Evolutionary conservation across 35 echinoderm and acorn worm genomes (phyloP), one percentile per base, ranked within the genome.

Genomic region (Ptychodera flava): DNA sequence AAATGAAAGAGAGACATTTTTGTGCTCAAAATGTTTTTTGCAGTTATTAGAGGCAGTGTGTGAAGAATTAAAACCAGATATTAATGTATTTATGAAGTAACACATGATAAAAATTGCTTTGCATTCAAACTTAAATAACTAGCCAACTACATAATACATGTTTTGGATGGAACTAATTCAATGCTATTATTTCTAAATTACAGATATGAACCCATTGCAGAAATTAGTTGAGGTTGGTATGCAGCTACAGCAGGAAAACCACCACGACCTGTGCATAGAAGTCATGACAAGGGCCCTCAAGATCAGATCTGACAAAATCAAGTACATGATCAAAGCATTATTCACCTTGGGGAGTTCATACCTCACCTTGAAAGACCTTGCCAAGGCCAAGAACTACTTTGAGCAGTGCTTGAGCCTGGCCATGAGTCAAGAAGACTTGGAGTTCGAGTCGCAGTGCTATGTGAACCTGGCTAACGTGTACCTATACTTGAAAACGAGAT

Each of bases 251-350:
- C 37, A 90, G 1, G 86, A 89, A 32, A 78, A 87, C 1, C 79
- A 94, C 29, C 78, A 92, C 35, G 82, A 33, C 30, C 36, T 89
- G 28, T 86, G 90, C 77, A 90, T 92, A 33, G 93, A 99, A 53
- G 91, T 99, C 33, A 78, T 93, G 33, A 92, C 88, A 34, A 83
- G 81, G 14, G 91, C 90, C n/a, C 86, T 92, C 35, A 89, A 90
- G n/a, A 77, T 93, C 28, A 84, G 89, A 91, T 33, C 93, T 28
- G 79, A 33, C 0, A 78, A 91, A 32, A 78, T 36, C 77, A 31
- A 80, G 16, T 33, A 87, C 29, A 81, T 89, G 45, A 88, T 89
- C 33, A 82, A 85, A 45, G 88, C 90, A 1, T 85, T 88, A n/a
- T 92, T 85, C 76, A 45, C 35, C 35, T 37, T 99, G n/a, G 92